Evolutionary conservation across 2,888 invertebrate genomes (phyloP), one percentile per base, ranked within the genome.

Genomic region (Tortricodes alternella): DNA sequence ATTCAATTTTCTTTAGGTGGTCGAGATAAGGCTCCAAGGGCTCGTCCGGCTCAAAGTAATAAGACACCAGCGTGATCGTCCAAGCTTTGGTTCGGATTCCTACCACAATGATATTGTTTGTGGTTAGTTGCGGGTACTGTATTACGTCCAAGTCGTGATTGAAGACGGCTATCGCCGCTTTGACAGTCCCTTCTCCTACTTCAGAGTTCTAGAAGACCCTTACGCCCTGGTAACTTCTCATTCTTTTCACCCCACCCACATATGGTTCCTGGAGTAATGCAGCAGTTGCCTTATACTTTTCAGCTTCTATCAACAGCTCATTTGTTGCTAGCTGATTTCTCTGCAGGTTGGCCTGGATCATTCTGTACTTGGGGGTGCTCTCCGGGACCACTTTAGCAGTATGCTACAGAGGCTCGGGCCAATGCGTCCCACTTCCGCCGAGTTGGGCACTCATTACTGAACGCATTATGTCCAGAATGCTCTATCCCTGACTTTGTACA

Each of bases 191-290:
- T 0, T 34, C 7, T 21, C 15, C 21, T 1, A 2, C 1, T 0
- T 3, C 9, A 0, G n/a, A 0, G 4, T 11, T 21, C 11, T 46
- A 35, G 6, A n/a, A 19, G 2, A 46, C 11, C 0, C 46, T 1
- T 1, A 18, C 18, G 0, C 51, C 53, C 0, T n/a, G 16, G 9
- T 53, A 32, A 7, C 6, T 11, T 16, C 32, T 53, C 18, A 55
- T 18, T 0, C 5, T 16, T 5, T n/a, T 15, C 0, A 2, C n/a
- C 13, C 6, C 43, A 1, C 58, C 55, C 7, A 58, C 55, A 23
- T 62, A 60, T 0, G 62, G 60, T 2, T 39, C 38, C 13, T 64
- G 62, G 0, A 61, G 7, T 0, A 64, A 11, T 0, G 62, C 61
- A 3, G 51, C 5, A 1, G 46, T 38, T 0, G 38, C 15, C 9